A percentile compares a stretch with the other conserved stretches of the same genome.
Conservation (phyloP, 2,113 vertebrate species). For the Phrynosoma platyrhinos region DNA sequence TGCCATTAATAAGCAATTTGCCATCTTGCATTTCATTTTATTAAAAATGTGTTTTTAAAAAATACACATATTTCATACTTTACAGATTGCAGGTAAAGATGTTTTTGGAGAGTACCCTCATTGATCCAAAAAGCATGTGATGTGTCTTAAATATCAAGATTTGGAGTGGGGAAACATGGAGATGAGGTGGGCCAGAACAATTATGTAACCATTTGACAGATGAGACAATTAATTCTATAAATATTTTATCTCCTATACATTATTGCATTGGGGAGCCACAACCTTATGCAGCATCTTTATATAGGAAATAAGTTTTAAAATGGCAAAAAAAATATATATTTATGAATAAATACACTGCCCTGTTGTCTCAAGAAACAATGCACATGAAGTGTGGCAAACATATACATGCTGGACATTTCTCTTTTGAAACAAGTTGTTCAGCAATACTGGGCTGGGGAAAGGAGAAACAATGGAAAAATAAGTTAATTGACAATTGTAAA, state of each 20-base stretch:
- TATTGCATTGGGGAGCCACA: slow-evolving; percentile 91
- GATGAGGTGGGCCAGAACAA: slow-evolving; percentile 64
- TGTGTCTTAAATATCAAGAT: slow-evolving; percentile 69
- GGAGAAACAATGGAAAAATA: slow-evolving; percentile 74
- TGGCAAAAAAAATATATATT: slow-evolving; percentile 69
- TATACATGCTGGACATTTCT: slow-evolving; percentile 70
- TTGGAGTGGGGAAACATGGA: slow-evolving; percentile 60
- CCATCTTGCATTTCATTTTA: slow-evolving; percentile 81
- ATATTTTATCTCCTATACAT: slow-evolving; percentile 89
- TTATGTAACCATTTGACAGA: slow-evolving; percentile 80
- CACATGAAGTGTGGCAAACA: slow-evolving; percentile 69
- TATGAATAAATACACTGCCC: slow-evolving; percentile 68
- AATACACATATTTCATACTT: slow-evolving; percentile 87
- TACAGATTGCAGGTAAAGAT: slow-evolving; percentile 82
- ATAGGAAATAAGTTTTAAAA: slow-evolving; percentile 79
- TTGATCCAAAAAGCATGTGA: slow-evolving; percentile 61
- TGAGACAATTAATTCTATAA: slow-evolving; percentile 81
- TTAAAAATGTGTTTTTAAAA: slow-evolving; percentile 91
- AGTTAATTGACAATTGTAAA: slow-evolving; percentile 79
- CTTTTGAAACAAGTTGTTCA: slow-evolving; percentile 74
- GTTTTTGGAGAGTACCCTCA: slow-evolving; percentile 77
- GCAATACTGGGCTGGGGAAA: slow-evolving; percentile 65
- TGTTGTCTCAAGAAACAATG: slow-evolving; percentile 71
- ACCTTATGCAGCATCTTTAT: slow-evolving; percentile 81
- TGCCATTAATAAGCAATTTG: slow-evolving; percentile 23